phyloP scores from a whole-genome alignment of 2,113 vertebrate genomes.

The Ondatra zibethicus region DNA sequence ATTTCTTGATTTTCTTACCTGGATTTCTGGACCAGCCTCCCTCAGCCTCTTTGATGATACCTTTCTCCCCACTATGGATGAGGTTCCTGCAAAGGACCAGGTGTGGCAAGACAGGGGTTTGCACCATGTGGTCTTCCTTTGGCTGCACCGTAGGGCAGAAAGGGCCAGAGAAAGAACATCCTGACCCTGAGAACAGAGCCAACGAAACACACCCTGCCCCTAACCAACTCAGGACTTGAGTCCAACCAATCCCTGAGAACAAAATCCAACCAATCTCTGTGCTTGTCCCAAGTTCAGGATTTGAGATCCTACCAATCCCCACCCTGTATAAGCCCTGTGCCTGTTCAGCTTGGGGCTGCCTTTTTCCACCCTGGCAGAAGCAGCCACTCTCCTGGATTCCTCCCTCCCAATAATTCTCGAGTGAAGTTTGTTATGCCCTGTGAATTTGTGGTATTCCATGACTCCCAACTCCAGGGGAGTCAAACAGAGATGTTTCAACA shows the following conservation, averaged over 20 bases:
- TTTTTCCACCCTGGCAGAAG: neutral
- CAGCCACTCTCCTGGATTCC: neutral
- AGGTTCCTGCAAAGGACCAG: neutral
- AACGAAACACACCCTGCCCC: neutral
- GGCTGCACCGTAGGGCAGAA: neutral
- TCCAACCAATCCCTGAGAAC: neutral
- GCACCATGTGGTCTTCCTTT: neutral
- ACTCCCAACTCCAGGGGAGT: neutral
- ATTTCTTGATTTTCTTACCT: neutral
- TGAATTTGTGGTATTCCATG: neutral
- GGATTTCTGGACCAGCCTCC: neutral
- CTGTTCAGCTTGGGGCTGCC: neutral
- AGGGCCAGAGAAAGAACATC: neutral
- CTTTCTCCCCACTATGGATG: neutral
- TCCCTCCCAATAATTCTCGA: neutral
- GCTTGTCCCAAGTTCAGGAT: neutral
- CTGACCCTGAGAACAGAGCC: neutral
- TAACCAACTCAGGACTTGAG: neutral
- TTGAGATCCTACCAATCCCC: neutral
- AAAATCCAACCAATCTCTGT: neutral
- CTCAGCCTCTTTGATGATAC: neutral
- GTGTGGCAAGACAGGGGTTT: neutral
- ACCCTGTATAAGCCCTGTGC: neutral
- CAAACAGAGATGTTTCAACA: neutral
- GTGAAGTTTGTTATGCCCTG: neutral